A percentile compares a stretch with the other conserved stretches of the same genome.
Conservation (phyloP, 53 echinoderm and acorn worm species). For the Paelopatides confundens region DNA sequence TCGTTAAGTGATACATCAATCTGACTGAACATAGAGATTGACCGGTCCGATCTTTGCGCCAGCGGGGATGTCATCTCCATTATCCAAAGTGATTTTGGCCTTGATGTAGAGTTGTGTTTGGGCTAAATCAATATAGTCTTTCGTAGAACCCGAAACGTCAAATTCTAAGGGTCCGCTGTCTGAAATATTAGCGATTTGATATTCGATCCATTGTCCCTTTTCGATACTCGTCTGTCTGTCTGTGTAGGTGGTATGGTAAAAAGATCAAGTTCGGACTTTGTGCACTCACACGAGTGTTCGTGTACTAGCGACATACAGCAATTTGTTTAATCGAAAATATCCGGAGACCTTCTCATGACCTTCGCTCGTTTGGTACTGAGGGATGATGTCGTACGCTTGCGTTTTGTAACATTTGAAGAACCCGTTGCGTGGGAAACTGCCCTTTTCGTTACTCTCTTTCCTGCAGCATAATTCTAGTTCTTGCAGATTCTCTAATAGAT, state of each 20-base stretch:
- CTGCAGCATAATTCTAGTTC: not conserved
- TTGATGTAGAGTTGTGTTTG: slow-evolving; percentile 62
- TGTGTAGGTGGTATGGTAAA: slow-evolving; percentile 76
- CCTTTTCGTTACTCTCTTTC: not conserved
- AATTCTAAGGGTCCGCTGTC: slow-evolving; percentile 63
- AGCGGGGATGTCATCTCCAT: slow-evolving; percentile 68
- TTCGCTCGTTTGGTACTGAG: not conserved
- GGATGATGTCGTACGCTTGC: not conserved
- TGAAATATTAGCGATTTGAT: slow-evolving; percentile 52
- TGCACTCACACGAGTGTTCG: slow-evolving; percentile 75
- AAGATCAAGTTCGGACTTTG: slow-evolving; percentile 74
- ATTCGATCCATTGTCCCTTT: slow-evolving; percentile 67
- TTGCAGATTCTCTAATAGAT: not conserved
- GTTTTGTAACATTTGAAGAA: not conserved
- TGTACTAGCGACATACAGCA: slow-evolving; percentile 78
- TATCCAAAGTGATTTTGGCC: slow-evolving; percentile 50
- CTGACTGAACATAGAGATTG: slow-evolving; percentile 69
- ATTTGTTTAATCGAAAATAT: slow-evolving; percentile 54
- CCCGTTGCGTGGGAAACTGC: not conserved
- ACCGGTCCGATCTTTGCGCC: slow-evolving; percentile 47
- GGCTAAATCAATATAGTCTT: slow-evolving; percentile 57
- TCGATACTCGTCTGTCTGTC: slow-evolving; percentile 69
- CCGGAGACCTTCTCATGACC: slow-evolving; percentile 34
- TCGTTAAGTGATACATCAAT: slow-evolving; percentile 74
- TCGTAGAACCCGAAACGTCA: slow-evolving; percentile 49